phyloP scores from a whole-genome alignment of 2,797 vertebrate genomes.

The Okamejei kenojei region DNA sequence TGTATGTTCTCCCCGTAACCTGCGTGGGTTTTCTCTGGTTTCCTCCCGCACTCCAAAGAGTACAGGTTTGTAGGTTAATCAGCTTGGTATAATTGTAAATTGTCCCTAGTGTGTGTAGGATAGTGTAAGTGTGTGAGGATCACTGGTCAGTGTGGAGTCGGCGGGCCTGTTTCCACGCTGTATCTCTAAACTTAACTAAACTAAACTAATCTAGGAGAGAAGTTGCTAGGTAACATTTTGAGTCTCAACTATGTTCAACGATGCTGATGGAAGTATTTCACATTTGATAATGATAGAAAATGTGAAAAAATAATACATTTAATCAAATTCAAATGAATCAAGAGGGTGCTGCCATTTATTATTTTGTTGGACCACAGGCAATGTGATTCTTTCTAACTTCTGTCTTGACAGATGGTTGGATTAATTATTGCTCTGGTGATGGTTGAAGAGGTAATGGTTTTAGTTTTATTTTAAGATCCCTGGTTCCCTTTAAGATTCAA shows the following conservation, averaged over 20 bases:
- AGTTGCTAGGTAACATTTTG: neutral
- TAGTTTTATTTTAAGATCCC: neutral
- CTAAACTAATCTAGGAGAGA: too few relatives aligned
- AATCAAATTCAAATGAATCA: slow-evolving; percentile 16
- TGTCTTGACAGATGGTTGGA: slow-evolving; percentile 28
- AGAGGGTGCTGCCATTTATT: neutral
- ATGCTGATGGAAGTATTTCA: neutral
- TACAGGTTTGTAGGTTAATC: too few relatives aligned
- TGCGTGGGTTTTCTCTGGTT: too few relatives aligned
- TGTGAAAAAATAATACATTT: neutral
- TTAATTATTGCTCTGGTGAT: slow-evolving; percentile 10
- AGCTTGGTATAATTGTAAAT: too few relatives aligned
- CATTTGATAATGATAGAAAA: slow-evolving; percentile 9
- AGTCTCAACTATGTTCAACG: neutral
- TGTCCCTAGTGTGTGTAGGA: too few relatives aligned
- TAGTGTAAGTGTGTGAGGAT: too few relatives aligned
- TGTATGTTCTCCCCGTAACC: too few relatives aligned
- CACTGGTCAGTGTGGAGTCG: too few relatives aligned
- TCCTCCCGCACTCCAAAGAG: too few relatives aligned
- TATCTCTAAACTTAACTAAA: too few relatives aligned
- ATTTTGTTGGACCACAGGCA: neutral
- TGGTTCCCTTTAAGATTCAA: neutral
- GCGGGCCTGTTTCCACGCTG: too few relatives aligned
- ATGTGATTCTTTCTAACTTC: neutral
- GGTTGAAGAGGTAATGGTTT: slow-evolving; percentile 5